Evolutionary conservation across 2,797 vertebrate genomes (phyloP).

Genomic region (Oceanodroma leucorhoa): DNA sequence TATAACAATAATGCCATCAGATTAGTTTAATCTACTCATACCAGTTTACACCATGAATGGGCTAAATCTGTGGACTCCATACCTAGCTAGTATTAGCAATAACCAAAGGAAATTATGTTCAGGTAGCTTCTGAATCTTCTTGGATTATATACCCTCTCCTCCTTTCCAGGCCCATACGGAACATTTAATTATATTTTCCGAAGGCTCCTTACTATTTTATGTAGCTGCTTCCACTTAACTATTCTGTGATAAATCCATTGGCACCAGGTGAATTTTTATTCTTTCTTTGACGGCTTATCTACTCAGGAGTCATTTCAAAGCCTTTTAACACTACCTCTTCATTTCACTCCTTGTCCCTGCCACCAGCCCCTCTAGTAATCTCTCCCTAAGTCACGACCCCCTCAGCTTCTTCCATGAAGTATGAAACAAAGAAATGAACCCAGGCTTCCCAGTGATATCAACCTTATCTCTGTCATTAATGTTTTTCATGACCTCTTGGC

Average conservation of each 20-base stretch:
- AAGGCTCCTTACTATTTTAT: neutral
- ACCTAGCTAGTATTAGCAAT: neutral
- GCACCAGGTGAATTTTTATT: conserved; percentile 20
- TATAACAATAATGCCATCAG: neutral
- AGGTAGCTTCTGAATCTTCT: neutral
- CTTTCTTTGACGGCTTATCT: neutral
- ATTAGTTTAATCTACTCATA: neutral
- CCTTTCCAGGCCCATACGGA: neutral
- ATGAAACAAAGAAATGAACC: neutral
- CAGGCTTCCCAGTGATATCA: neutral
- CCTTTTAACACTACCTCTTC: neutral
- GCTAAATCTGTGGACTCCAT: neutral
- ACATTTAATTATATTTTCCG: neutral
- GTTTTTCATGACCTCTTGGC: neutral
- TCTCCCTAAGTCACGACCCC: neutral
- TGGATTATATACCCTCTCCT: neutral
- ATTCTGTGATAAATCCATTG: neutral
- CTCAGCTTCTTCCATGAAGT: neutral
- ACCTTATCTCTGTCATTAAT: neutral
- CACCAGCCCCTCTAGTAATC: neutral
- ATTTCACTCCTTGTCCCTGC: neutral
- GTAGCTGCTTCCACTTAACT: neutral
- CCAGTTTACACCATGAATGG: neutral
- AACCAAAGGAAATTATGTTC: neutral
- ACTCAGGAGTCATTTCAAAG: neutral